Percentiles rank a stretch among this genome's conserved stretches.
Conservation (phyloP, 2,797 vertebrate species). For the Pyrrhura leucotis region DNA sequence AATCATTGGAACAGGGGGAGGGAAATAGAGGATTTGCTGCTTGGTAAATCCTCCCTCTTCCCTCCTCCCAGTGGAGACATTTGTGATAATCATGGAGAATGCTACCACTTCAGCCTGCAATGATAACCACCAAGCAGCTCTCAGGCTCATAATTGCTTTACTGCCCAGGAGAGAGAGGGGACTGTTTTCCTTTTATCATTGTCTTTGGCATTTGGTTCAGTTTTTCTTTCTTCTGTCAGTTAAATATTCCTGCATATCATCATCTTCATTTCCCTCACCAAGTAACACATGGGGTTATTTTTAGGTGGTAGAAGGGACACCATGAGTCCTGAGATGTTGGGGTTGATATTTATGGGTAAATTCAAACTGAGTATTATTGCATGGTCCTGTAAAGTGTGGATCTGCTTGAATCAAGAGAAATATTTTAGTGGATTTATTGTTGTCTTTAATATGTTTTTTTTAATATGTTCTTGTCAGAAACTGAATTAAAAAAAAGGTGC, state of each 20-base stretch:
- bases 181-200: background rate
- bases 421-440: slow-evolving; percentile 42
- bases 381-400: background rate
- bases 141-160: background rate
- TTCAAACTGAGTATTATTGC: background rate
- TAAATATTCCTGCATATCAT: background rate
- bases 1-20: background rate
- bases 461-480: slow-evolving; percentile 51
- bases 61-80: slow-evolving; percentile 36
- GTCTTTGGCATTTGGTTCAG: rapidly evolving
- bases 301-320: background rate
- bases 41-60: slow-evolving; percentile 48
- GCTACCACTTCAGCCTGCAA: slow-evolving; percentile 18
- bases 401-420: background rate
- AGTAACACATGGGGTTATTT: background rate
- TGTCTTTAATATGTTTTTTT: slow-evolving; percentile 37
- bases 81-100: slow-evolving; percentile 31
- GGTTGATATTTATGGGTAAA: background rate
- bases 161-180: slow-evolving; percentile 22
- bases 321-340: background rate
- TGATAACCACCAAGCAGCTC: background rate
- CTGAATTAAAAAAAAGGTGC: slow-evolving; percentile 15
- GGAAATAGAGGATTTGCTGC: background rate
- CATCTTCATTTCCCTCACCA: background rate
- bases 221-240: background rate